Conservation (phyloP, 2,888 invertebrate genomes). For the Spisula subtruncata region DNA sequence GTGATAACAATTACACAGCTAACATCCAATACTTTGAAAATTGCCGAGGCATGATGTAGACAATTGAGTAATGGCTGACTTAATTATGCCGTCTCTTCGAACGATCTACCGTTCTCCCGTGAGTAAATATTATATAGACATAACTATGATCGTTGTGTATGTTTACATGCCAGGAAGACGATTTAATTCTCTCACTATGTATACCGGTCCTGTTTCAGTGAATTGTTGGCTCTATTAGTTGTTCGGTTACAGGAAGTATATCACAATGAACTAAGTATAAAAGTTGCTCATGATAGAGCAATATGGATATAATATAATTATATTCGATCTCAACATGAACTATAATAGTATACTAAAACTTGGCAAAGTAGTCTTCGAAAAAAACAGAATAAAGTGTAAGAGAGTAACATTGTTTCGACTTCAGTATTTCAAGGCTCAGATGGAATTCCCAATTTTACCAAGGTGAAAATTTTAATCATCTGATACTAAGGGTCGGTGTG, state of each 20-base stretch:
- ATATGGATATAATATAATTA: too few relatives aligned
- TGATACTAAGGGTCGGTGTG: too few relatives aligned
- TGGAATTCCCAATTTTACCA: too few relatives aligned
- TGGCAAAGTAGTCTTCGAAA: too few relatives aligned
- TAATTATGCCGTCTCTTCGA: neutral
- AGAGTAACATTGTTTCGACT: too few relatives aligned
- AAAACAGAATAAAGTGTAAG: too few relatives aligned
- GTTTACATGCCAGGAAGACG: neutral
- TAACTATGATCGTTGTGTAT: neutral
- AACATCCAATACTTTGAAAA: neutral
- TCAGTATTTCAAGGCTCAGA: too few relatives aligned
- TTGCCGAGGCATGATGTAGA: neutral
- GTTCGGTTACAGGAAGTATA: neutral
- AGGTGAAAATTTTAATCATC: too few relatives aligned
- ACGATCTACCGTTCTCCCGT: neutral
- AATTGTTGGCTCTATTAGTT: neutral
- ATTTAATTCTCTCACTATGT: neutral
- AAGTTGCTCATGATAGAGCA: too few relatives aligned
- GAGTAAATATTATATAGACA: conserved; percentile 21
- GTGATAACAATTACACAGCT: neutral
- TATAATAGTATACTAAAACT: too few relatives aligned
- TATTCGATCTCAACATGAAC: too few relatives aligned
- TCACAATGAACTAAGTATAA: neutral
- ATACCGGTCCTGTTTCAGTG: neutral
- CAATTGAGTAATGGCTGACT: conserved; percentile 14